Conservation (phyloP, 2,888 invertebrate species). For the Scaptomyza tumidula region DNA sequence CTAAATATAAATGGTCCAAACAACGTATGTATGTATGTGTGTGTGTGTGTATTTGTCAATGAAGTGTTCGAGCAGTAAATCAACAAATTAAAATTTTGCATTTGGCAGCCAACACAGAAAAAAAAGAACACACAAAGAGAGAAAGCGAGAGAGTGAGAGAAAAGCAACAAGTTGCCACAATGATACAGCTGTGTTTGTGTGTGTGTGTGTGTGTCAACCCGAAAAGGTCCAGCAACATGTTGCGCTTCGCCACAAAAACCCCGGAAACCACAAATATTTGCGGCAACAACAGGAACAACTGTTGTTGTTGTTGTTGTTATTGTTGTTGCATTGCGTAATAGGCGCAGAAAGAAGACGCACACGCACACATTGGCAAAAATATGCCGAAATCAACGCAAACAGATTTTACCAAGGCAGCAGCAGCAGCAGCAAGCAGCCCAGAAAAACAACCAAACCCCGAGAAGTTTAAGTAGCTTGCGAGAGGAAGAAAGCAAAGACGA, state of each 20-base stretch:
- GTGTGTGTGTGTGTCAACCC: conserved; percentile 29
- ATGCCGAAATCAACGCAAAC: conserved; percentile 82
- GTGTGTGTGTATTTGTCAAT: conserved; percentile 44
- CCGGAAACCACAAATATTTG: conserved; percentile 80
- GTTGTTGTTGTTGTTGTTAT: background rate
- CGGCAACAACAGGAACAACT: conserved; percentile 56
- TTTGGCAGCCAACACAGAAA: conserved; percentile 31
- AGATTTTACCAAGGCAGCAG: conserved; percentile 71
- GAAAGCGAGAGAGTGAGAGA: background rate
- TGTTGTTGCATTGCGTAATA: conserved; percentile 60
- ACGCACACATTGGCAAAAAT: conserved; percentile 64
- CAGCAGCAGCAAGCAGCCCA: conserved; percentile 5
- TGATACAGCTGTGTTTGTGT: conserved; percentile 5
- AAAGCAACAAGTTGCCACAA: conserved; percentile 51
- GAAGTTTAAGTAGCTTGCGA: conserved; percentile 43
- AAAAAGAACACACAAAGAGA: conserved; percentile 16
- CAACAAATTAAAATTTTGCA: conserved; percentile 70
- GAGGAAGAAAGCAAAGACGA: background rate
- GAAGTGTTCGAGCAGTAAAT: conserved; percentile 62
- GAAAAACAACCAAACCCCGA: conserved; percentile 4
- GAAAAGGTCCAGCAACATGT: conserved; percentile 65
- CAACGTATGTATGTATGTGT: conserved; percentile 16
- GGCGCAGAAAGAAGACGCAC: conserved; percentile 34
- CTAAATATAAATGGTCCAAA: conserved; percentile 42
- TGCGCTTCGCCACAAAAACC: conserved; percentile 72